These are phyloP conservation scores for Crocuta crocuta DNA, from an alignment of 2,113 vertebrate genomes.

Conservation along the genomic window DNA sequence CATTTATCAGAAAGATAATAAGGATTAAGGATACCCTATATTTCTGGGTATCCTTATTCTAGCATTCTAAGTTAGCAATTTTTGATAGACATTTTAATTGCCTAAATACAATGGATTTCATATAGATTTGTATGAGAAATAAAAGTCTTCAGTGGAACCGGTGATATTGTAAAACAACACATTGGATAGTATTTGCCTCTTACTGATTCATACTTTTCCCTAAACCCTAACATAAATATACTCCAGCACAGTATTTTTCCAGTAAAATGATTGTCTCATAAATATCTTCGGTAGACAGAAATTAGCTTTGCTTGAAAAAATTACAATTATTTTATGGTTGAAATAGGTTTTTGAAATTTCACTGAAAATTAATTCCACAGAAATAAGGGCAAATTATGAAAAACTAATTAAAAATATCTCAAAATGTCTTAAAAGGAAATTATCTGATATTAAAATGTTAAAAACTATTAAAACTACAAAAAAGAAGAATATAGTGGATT, in stretches of 20 bases:
- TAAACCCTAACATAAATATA: not conserved
- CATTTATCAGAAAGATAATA: not conserved
- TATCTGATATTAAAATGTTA: not conserved
- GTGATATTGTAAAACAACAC: not conserved
- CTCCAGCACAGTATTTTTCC: not conserved
- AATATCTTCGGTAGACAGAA: not conserved
- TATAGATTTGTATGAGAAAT: not conserved
- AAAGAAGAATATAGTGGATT: not conserved
- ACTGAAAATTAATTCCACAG: not conserved
- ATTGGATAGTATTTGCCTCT: not conserved
- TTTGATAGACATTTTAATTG: not conserved
- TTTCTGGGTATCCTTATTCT: slow-evolving; percentile 15
- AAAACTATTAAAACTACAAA: not conserved
- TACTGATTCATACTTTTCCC: not conserved
- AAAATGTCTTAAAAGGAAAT: slow-evolving; percentile 18
- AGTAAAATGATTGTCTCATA: not conserved
- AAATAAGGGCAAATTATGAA: not conserved
- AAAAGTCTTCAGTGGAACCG: not conserved
- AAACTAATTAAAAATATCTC: not conserved
- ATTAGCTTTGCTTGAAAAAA: slow-evolving; percentile 24
- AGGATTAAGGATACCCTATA: not conserved
- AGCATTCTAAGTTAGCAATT: not conserved
- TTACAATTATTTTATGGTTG: not conserved
- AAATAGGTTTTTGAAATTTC: not conserved
- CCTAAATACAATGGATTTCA: not conserved